Base-by-base conservation (phyloP, 2,888 invertebrate genomes). In the Agrotis segetum region DNA sequence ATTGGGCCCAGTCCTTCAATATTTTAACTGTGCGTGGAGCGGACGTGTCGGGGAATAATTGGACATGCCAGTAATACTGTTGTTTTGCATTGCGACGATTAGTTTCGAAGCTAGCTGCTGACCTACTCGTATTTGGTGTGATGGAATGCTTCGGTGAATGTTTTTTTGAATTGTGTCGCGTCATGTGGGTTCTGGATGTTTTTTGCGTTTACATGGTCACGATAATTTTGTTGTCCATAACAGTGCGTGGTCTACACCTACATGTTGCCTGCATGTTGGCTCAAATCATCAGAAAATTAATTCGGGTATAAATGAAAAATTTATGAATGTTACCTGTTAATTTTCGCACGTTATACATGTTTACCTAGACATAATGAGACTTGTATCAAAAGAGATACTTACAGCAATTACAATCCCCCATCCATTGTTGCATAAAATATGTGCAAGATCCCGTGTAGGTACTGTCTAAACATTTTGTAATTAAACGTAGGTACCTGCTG, bases 1-100 rank as follows among this genome's bases (percentile, higher is more conserved):
- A 94, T 94, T 88, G 91, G 88, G 82, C 81, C 55, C 70, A 74
- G 86, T 87, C 85, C 87, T 87, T 90, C 90, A 87, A 89, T 90
- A 90, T 89, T 89, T 89, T 86, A 89, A 85, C 87, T 78, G 84
- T 80, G 80, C 79, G 79, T 83, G 80, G 78, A 79, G 66, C 66
- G 69, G 73, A 75, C 76, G 76, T 81, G 83, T 77, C 64, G 68
- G 56, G 49, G 78, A 82, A 81, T 84, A 82, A 82, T 84, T 84
- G 72, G 62, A 71, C 69, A 77, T 70, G 81, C 71, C 71, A 79
- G 64, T 74, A 85, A 67, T 84, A 77, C 81, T 53, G 49, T 81
- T 84, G 84, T 78, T 84, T 84, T 73, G 79, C 67, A 50, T 74
- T 77, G 82, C 72, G 84, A 63, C 79, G 63, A 80, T 80, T 80